Percentiles rank a stretch among this genome's conserved stretches.
Evolutionary conservation across 1,140 invertebrate genomes (phyloP).

Genomic region (Rhynchophorus ferrugineus): DNA sequence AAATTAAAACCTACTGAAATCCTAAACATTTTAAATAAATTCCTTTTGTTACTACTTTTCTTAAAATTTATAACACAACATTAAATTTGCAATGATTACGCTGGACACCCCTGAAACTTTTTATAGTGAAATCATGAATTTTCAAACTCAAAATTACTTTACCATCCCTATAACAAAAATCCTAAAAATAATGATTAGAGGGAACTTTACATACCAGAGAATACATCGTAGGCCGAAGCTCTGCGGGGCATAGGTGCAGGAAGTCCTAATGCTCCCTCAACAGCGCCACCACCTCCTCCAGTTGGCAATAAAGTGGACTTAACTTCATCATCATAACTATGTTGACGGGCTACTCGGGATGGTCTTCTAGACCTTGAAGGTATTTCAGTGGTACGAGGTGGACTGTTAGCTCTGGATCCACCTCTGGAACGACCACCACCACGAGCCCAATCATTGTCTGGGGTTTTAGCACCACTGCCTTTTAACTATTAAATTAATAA

Average conservation of each 20-base stretch:
- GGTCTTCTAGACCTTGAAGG: conserved; percentile 50
- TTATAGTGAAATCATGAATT: neutral
- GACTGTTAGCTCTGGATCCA: conserved; percentile 44
- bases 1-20: no score
- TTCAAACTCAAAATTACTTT: neutral
- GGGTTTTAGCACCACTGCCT: conserved; percentile 31
- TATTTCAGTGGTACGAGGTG: conserved; percentile 37
- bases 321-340: conserved; percentile 73
- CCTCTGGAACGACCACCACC: conserved; percentile 43
- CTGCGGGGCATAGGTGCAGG: conserved; percentile 61
- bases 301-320: conserved; percentile 40
- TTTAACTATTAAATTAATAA: conserved; percentile 33
- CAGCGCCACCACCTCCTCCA: conserved; percentile 30
- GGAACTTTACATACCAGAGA: conserved; percentile 40
- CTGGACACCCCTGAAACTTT: no score
- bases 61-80: no score
- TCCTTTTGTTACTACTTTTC: no score
- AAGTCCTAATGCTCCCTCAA: conserved; percentile 49
- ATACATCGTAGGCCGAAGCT: conserved; percentile 74
- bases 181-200: no score
- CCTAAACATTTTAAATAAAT: no score
- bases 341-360: conserved; percentile 64
- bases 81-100: no score
- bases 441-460: conserved; percentile 35
- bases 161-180: neutral